Evolutionary conservation across 2,888 invertebrate species (phyloP), one percentile per base, ranked within the genome.

Genomic region (Mellilla xanthometata): DNA sequence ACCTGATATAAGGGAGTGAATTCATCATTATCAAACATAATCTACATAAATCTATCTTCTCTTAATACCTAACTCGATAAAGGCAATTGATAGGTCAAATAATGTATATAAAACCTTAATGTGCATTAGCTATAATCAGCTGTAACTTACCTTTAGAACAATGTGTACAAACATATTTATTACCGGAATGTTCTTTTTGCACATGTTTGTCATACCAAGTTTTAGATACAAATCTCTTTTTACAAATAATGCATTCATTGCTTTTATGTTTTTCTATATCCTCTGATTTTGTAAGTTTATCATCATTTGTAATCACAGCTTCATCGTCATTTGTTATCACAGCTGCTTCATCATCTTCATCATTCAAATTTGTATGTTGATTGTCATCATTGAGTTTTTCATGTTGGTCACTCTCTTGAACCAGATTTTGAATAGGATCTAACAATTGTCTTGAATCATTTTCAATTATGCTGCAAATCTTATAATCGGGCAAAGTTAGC

Each of bases 101-200:
- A n/a, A n/a, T n/a, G n/a, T n/a, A n/a, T n/a, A n/a, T n/a, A n/a
- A n/a, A n/a, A n/a, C n/a, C n/a, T n/a, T n/a, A n/a, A n/a, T n/a
- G n/a, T n/a, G n/a, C n/a, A n/a, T n/a, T n/a, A n/a, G n/a, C n/a
- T n/a, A n/a, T n/a, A n/a, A n/a, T n/a, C n/a, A n/a, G n/a, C n/a
- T n/a, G n/a, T n/a, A n/a, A 72, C 80, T 72, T 60, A 87, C 88
- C 70, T 62, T 82, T 82, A 34, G 72, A 54, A 52, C 87, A 87
- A 19, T 76, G 63, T 22, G 61, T 12, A 56, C 88, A 88, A 4
- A 47, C 52, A 59, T 70, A 78, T 40, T 76, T 76, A 27, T 64
- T 67, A 0, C 71, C 72, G 0, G 66, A 65, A 49, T 86, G 85
- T 40, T 77, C 81, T 23, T 78, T 84, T 24, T 71, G 66, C 65